Base-by-base conservation (phyloP, 2,888 invertebrate species). In the Ethmia dodecea region DNA sequence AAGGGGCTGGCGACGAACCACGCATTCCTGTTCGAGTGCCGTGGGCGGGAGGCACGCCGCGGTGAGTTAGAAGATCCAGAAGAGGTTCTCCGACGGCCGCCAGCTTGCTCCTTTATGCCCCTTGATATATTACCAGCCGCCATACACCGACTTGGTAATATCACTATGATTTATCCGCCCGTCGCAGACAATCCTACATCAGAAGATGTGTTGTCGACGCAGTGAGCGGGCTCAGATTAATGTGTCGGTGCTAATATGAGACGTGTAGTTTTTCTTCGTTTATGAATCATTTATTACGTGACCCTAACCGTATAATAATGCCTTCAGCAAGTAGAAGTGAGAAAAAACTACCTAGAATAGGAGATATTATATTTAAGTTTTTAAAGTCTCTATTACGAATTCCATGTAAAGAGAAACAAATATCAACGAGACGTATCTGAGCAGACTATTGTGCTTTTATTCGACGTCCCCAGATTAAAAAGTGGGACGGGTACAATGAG, bases 401-500 rank as follows among this genome's bases (percentile, higher is more conserved):
- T 63, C 56, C 43, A 47, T 71, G 71, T 73, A 73, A 76, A 73
- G 59, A 55, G 55, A 60, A 66, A 70, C 64, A 69, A 69, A 67
- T 66, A 62, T 59, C 60, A 65, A 60, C 56, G 50, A 68, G 69
- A 71, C 63, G 66, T 72, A 74, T 72, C 69, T 63, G 60, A 59
- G 51, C 49, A 56, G 36, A 32, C 68, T 70, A 78, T 77, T 78
- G 78, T 78, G 68, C 68, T 73, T 74, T 71, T 78, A 72, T 79
- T 72, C 71, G 71, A 73, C 71, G 70, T 75, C 76, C 76, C 73
- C 66, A 75, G 83, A 81, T 78, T 79, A 77, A 80, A 81, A 83
- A 80, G 66, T 73, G 73, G 76, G 67, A 57, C 73, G 74, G 57
- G 65, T 53, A 74, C 76, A 78, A 78, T 76, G 72, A 73, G 63